Evolutionary conservation across 2,113 vertebrate genomes (phyloP), one percentile per base, ranked within the genome.

Genomic region (Phylloscopus trochilus): DNA sequence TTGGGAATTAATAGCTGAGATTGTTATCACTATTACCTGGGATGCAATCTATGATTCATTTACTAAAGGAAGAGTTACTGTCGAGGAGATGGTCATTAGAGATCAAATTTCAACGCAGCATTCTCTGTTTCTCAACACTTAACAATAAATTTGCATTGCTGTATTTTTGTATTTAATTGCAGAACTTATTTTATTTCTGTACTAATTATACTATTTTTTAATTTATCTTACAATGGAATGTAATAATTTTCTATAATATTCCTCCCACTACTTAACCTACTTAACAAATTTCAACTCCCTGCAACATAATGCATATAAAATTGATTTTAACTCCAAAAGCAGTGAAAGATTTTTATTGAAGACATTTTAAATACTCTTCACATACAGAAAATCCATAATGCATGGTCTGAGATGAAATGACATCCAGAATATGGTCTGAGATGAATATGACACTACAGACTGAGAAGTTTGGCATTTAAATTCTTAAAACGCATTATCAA

Each of bases 311-410:
- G 80, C 70, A 78, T 66, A 53, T 88, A 78, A 95, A 94, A 96
- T 86, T 83, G 56, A 86, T 96, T 96, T 87, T 90, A n/a, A 87
- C 87, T 95, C 96, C 92, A 93, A 91, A 95, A 85, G 30, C 35
- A 87, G 30, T 63, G 72, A 75, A 87, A 85, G 39, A 83, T 93
- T 94, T 96, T 95, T 85, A 83, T 86, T 91, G 47, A 23, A 94
- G 63, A 64, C 26, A 81, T 94, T 96, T 94, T 62, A 89, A 72
- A 83, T 76, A 79, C 79, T 73, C 92, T 80, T 88, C 68, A 78
- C 37, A 62, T 68, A 26, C 52, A 41, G 18, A 33, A 75, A 93
- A 96, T 96, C 87, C 93, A 94, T 96, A 96, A 96, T 89, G 49
- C 49, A 88, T 96, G 35, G 28, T 55, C 64, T 76, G 66, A 89